phyloP scores from a whole-genome alignment of 2,797 vertebrate genomes.

The Setipinna tenuifilis region DNA sequence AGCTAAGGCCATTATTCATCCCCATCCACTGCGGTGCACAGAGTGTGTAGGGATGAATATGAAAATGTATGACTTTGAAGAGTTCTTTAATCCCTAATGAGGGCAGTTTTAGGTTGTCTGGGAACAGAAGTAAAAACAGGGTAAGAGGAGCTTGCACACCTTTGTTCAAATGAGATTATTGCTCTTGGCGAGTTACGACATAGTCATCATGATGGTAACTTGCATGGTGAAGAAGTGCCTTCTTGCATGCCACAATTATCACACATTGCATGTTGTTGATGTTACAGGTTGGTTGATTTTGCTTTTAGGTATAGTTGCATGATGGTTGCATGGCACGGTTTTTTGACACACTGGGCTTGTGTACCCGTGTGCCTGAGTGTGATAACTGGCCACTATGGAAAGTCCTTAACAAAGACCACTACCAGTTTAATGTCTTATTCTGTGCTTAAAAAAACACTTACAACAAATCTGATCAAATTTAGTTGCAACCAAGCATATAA shows the following conservation, averaged over 20 bases:
- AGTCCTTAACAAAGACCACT: too few species aligned
- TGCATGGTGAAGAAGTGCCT: too few species aligned
- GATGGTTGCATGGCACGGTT: too few species aligned
- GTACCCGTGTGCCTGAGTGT: too few species aligned
- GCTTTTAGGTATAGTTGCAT: too few species aligned
- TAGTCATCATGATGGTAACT: not conserved
- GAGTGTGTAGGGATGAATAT: not conserved
- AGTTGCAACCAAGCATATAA: too few species aligned
- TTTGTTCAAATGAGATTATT: not conserved
- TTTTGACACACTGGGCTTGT: too few species aligned
- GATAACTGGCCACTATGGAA: too few species aligned
- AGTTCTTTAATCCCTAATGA: not conserved
- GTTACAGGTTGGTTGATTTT: not conserved
- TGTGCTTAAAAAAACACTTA: too few species aligned
- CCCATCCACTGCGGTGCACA: not conserved
- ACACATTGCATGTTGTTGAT: not conserved
- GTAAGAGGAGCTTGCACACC: not conserved
- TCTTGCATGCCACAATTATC: too few species aligned
- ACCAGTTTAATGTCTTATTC: too few species aligned
- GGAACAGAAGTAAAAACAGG: not conserved
- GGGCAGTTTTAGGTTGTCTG: not conserved
- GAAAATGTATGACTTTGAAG: not conserved
- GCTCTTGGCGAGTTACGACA: not conserved
- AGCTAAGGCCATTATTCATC: not conserved
- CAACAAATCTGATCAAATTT: too few species aligned